These are phyloP conservation scores for Mustelus asterias DNA, from an alignment of 2,113 vertebrate species.

Conservation along the genomic window DNA sequence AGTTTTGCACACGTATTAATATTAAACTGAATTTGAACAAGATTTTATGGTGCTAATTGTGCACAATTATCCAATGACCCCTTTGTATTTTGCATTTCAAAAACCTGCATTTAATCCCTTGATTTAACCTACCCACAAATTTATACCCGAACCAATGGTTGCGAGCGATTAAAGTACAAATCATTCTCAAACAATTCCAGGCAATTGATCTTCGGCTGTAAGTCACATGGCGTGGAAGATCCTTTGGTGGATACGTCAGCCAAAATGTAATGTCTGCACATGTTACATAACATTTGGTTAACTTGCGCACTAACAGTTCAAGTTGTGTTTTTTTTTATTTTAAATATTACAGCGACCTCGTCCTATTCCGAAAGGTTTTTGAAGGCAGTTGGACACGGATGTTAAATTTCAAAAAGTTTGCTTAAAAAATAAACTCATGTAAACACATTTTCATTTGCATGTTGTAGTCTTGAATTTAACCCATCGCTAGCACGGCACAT, in stretches of 20 bases:
- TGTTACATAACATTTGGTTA: conserved; percentile 23
- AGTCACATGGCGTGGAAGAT: neutral
- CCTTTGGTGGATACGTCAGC: neutral
- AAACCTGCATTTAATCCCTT: neutral
- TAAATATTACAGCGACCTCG: neutral
- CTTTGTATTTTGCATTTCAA: neutral
- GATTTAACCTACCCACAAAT: neutral
- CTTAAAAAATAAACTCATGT: neutral
- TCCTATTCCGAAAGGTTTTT: neutral
- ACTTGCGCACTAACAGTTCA: neutral
- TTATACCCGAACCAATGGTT: neutral
- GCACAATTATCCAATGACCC: neutral
- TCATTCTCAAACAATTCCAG: neutral
- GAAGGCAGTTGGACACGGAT: neutral
- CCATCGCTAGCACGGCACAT: neutral
- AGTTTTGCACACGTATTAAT: too few species aligned
- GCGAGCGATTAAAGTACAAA: neutral
- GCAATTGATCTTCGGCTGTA: neutral
- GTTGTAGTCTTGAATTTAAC: neutral
- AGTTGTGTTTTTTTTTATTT: neutral
- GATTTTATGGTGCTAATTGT: neutral
- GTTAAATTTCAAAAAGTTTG: neutral
- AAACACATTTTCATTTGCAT: neutral
- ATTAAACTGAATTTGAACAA: neutral
- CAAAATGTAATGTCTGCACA: neutral